phyloP scores from a whole-genome alignment of 30 jellyfish, hydroid and myxozoan genomes.

The Mastigias papua region DNA sequence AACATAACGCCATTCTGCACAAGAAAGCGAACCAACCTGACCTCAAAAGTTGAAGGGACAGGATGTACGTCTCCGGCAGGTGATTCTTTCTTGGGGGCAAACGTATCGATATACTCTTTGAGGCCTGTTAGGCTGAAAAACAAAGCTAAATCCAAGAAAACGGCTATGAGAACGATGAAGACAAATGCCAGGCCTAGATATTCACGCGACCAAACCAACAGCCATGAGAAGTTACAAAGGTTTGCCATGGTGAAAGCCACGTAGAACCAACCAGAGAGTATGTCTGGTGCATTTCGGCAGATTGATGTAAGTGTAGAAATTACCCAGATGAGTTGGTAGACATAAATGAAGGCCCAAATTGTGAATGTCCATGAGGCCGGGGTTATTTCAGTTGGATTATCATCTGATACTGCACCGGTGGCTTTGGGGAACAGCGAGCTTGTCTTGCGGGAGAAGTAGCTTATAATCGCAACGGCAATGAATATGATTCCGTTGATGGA shows the following conservation, averaged over 20 bases:
- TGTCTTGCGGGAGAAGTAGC: conserved; percentile 31
- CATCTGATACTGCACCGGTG: conserved; percentile 74
- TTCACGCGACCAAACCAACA: conserved; percentile 79
- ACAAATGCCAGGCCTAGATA: conserved; percentile 70
- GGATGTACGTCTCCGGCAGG: neutral
- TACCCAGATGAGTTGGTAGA: conserved; percentile 75
- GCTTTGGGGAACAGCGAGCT: conserved; percentile 69
- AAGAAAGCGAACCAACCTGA: conserved; percentile 76
- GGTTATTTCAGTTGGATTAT: conserved; percentile 40
- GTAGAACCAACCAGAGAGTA: conserved; percentile 69
- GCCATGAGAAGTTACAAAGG: conserved; percentile 62
- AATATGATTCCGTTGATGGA: conserved; percentile 16
- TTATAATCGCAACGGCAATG: conserved; percentile 4
- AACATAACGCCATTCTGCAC: conserved; percentile 79
- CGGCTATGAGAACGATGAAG: conserved; percentile 54
- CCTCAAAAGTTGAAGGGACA: conserved; percentile 28
- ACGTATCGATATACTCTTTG: conserved; percentile 20
- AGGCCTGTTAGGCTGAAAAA: conserved; percentile 55
- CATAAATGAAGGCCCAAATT: conserved; percentile 81
- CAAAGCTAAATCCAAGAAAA: conserved; percentile 58
- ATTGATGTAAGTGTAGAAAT: conserved; percentile 66
- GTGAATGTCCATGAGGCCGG: conserved; percentile 82
- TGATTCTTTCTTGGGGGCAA: conserved; percentile 8
- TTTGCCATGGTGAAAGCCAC: conserved; percentile 45
- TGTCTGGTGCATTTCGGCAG: conserved; percentile 77